Base-by-base conservation (phyloP, 2,113 vertebrate species). In the Gracilinanus agilis region DNA sequence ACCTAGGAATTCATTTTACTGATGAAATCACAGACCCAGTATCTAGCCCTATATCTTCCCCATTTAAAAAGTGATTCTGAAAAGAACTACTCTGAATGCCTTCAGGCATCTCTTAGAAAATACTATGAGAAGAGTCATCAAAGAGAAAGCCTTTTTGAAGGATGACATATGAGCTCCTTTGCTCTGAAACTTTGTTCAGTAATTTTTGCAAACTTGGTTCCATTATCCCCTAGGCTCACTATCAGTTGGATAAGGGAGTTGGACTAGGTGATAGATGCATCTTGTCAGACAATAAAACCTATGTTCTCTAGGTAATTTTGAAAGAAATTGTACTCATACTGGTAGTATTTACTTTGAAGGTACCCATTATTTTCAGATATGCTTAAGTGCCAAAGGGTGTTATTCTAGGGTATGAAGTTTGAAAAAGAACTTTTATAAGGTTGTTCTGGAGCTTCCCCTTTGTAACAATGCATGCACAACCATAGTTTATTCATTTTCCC, bases 91-190 rank as follows among this genome's bases (percentile, higher is more conserved):
- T 54, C 83, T 54, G 90, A 24, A 55, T 93, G 23, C n/a, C 95
- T 40, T 34, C 16, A 92, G 9, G 54, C 58, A 54, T 2, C 34
- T 91, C 88, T 89, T 54, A 91, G 91, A 89, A 96, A 96, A 92
- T 92, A 90, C 11, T 58, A 89, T 54, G 56, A 89, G 44, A 94
- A 55, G 44, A 55, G 3, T 2, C 88, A 90, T 89, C 8, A 93
- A 89, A 90, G 93, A 90, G 11, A 29, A n/a, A 0, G 61, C 75
- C 12, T 54, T 95, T 92, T 93, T 55, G 93, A 44, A 53, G 88
- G 55, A 90, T 44, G 0, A 53, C 19, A 19, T 90, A 53, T 83
- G 90, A 89, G 67, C 92, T 90, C 90, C 89, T 94, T 56, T 67
- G 9, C 44, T 27, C 92, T 53, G 24, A 12, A 54, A 24, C 5